These are phyloP conservation scores for Lithophane leautieri DNA, from an alignment of 2,888 invertebrate species.

Conservation along the genomic window DNA sequence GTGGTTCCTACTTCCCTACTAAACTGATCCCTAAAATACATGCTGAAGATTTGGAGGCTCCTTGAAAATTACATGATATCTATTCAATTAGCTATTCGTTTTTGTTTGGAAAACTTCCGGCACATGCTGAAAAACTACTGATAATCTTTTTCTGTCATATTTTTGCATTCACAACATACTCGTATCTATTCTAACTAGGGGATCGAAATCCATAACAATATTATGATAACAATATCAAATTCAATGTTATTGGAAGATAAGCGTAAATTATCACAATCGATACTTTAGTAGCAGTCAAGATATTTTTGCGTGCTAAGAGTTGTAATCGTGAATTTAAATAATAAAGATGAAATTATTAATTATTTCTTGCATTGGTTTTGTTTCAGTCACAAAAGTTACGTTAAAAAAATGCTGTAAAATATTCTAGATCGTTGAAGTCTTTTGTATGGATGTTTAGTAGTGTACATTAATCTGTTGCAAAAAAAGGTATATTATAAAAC, in stretches of 20 bases:
- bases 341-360: background rate
- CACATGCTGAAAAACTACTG: background rate
- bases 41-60: background rate
- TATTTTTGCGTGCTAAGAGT: conserved; percentile 21
- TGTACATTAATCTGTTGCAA: background rate
- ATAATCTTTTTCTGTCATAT: background rate
- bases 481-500: background rate
- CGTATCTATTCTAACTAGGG: background rate
- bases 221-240: conserved; percentile 32
- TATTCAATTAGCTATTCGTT: too few relatives aligned
- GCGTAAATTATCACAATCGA: conserved; percentile 20
- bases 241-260: conserved; percentile 45
- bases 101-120: background rate
- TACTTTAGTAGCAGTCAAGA: background rate
- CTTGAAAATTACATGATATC: background rate
- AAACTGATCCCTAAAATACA: background rate
- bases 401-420: background rate
- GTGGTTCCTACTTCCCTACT: too few relatives aligned
- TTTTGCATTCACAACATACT: background rate
- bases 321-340: background rate
- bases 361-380: background rate
- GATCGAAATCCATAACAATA: conserved; percentile 2
- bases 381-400: too few relatives aligned
- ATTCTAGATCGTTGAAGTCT: conserved; percentile 63
- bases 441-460: conserved; percentile 52